phyloP scores from a whole-genome alignment of 2,888 invertebrate genomes.

The Dryococelus australis region DNA sequence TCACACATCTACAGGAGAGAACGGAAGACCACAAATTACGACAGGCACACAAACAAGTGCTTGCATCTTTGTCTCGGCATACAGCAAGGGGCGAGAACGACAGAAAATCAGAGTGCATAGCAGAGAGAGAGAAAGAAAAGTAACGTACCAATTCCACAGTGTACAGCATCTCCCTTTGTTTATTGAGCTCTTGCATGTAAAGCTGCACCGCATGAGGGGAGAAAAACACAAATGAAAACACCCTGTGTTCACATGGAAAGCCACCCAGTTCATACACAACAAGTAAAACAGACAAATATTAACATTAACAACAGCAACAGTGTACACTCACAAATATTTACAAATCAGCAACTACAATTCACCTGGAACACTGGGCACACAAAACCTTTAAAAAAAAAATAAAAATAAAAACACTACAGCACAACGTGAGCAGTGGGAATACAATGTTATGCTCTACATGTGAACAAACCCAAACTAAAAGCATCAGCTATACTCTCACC shows the following conservation, averaged over 20 bases:
- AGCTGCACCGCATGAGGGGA: conserved; percentile 66
- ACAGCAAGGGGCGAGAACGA: not conserved
- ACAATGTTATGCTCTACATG: conserved; percentile 8
- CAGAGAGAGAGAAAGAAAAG: conserved; percentile 42
- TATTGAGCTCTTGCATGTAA: conserved; percentile 89
- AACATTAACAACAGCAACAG: not conserved
- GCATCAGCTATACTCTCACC: not conserved
- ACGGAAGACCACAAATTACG: too few relatives aligned
- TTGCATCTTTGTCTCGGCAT: not conserved
- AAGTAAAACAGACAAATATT: not conserved
- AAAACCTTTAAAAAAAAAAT: too few relatives aligned
- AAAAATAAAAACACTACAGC: not conserved
- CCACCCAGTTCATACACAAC: conserved; percentile 11
- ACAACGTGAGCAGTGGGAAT: not conserved
- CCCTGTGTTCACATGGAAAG: conserved; percentile 37
- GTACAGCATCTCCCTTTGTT: conserved; percentile 83
- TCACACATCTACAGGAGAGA: too few relatives aligned
- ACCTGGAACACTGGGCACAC: not conserved
- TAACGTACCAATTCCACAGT: conserved; percentile 83
- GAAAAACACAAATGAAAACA: conserved; percentile 37
- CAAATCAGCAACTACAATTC: not conserved
- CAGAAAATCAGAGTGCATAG: conserved; percentile 33
- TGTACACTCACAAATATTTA: not conserved
- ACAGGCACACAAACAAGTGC: not conserved
- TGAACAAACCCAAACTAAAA: not conserved